These are phyloP conservation scores for Clarias fuscus DNA, from an alignment of 2,797 vertebrate genomes.

Conservation along the genomic window DNA sequence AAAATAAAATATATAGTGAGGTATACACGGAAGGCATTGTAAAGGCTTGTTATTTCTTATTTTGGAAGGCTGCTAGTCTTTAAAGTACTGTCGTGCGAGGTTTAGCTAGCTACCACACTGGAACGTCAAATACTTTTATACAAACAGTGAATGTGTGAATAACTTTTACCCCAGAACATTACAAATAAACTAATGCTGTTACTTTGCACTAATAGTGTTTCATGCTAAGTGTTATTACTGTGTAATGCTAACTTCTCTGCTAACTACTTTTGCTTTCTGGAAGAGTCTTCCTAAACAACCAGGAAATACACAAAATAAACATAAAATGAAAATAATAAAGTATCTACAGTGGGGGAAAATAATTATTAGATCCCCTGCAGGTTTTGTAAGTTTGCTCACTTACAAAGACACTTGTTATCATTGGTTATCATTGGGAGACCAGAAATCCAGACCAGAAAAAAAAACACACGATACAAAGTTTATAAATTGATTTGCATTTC, in stretches of 20 bases:
- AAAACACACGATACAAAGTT: too few species aligned
- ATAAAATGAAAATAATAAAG: not conserved
- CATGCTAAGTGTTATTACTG: too few species aligned
- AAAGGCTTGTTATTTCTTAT: not conserved
- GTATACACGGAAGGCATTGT: not conserved
- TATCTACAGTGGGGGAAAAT: not conserved
- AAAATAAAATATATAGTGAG: not conserved
- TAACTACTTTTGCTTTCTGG: not conserved
- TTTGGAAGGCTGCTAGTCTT: not conserved
- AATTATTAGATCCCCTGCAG: too few species aligned
- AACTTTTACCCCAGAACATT: not conserved
- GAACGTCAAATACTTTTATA: not conserved
- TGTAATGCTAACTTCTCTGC: not conserved
- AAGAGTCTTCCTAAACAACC: not conserved
- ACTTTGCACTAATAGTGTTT: too few species aligned
- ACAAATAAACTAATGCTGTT: too few species aligned
- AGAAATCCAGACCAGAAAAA: too few species aligned
- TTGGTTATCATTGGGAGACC: too few species aligned
- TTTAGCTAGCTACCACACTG: not conserved
- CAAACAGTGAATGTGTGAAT: not conserved
- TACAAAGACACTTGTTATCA: too few species aligned
- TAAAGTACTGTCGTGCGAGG: not conserved
- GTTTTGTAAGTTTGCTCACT: too few species aligned
- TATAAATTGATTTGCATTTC: too few species aligned
- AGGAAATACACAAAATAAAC: not conserved